Evolutionary conservation across 2,888 invertebrate species (phyloP).

Genomic region (Megamerina dolium): DNA sequence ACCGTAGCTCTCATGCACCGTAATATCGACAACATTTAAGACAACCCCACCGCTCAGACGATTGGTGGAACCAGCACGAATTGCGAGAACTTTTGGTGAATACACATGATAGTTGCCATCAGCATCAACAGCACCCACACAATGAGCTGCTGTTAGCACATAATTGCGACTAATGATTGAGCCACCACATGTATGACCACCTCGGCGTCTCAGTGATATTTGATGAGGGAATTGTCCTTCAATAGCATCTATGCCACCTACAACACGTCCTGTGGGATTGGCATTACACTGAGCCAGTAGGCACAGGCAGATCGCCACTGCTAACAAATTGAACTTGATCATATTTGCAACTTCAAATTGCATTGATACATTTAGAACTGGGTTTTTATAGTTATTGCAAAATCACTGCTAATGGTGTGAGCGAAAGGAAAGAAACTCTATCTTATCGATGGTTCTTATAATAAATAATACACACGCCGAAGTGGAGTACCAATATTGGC

Average conservation of each 20-base stretch:
- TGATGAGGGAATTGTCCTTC: constrained; percentile 42
- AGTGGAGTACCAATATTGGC: too few relatives aligned
- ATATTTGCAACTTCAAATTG: too few relatives aligned
- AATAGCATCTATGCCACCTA: constrained; percentile 38
- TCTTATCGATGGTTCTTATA: too few relatives aligned
- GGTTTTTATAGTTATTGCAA: too few relatives aligned
- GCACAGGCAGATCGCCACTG: constrained; percentile 1
- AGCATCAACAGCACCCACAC: constrained; percentile 16
- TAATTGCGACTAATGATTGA: constrained; percentile 25
- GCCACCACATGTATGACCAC: constrained; percentile 33
- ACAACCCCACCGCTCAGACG: constrained; percentile 35
- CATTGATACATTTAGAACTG: too few relatives aligned
- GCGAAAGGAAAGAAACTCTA: too few relatives aligned
- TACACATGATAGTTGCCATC: constrained; percentile 17
- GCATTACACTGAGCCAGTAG: constrained; percentile 13
- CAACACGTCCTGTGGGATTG: constrained; percentile 29
- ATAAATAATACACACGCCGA: too few relatives aligned
- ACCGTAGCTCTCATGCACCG: constrained; percentile 29
- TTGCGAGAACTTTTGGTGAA: constrained; percentile 21
- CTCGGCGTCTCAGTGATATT: constrained; percentile 32
- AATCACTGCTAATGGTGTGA: too few relatives aligned
- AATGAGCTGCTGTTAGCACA: constrained; percentile 34
- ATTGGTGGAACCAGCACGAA: constrained; percentile 35
- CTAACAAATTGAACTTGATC: too few relatives aligned
- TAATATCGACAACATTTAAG: constrained; percentile 27